Evolutionary conservation across 2,797 vertebrate species (phyloP).

Genomic region (Epinephelus awoara): DNA sequence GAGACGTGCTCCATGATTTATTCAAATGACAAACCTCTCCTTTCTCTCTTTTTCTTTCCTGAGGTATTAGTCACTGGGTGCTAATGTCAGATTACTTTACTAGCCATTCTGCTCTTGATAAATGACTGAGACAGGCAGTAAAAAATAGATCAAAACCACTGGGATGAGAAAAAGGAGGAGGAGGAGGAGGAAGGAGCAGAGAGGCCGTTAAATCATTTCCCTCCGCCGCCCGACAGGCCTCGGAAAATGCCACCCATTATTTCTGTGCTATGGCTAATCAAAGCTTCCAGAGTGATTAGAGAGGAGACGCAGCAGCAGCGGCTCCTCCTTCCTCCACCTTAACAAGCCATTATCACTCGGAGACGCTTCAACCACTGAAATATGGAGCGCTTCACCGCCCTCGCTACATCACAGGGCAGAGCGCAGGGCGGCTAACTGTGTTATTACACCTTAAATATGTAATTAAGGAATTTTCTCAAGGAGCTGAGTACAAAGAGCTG

Average conservation of each 20-base stretch:
- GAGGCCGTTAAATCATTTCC: slow-evolving; percentile 82
- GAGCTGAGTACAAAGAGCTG: slow-evolving; percentile 18
- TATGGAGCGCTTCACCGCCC: slow-evolving; percentile 53
- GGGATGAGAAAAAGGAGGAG: slow-evolving; percentile 69
- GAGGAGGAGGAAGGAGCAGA: slow-evolving; percentile 58
- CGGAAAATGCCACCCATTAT: slow-evolving; percentile 83
- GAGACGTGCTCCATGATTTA: slow-evolving; percentile 82
- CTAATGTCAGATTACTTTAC: slow-evolving; percentile 87
- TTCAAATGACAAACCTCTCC: slow-evolving; percentile 79
- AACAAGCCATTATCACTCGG: slow-evolving; percentile 76
- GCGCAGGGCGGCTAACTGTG: slow-evolving; percentile 25
- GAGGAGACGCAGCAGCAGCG: slow-evolving; percentile 43
- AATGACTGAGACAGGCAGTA: slow-evolving; percentile 84
- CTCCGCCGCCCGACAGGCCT: slow-evolving; percentile 70
- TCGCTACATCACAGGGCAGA: slow-evolving; percentile 43
- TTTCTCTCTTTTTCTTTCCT: slow-evolving; percentile 66
- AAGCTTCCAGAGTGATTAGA: slow-evolving; percentile 81
- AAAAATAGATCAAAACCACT: slow-evolving; percentile 87
- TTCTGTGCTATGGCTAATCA: slow-evolving; percentile 78
- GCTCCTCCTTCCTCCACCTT: slow-evolving; percentile 69
- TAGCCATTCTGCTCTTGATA: slow-evolving; percentile 82
- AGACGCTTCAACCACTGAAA: slow-evolving; percentile 57
- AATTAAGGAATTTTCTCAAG: slow-evolving; percentile 47
- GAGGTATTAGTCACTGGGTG: slow-evolving; percentile 81
- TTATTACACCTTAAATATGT: slow-evolving; percentile 58